Evolutionary conservation across 2,113 vertebrate genomes (phyloP).

Genomic region (Eidolon helvum): DNA sequence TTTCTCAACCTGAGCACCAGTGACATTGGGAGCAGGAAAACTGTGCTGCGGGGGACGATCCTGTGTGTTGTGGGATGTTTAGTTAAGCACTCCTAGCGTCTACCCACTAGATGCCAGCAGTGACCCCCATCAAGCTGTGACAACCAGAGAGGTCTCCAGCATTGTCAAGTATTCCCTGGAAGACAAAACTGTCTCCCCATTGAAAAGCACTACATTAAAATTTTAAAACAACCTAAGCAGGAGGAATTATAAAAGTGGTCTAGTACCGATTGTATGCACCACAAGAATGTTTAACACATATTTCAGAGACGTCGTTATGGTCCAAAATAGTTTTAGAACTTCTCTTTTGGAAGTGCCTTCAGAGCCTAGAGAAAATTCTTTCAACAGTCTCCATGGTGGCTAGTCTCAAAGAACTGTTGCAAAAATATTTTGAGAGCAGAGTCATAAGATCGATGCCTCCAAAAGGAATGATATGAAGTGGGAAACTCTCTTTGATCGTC

Average conservation of each 20-base stretch:
- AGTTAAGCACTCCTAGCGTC: neutral
- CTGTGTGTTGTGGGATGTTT: fast-evolving
- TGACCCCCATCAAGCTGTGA: neutral
- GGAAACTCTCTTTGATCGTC: neutral
- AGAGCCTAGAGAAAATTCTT: neutral
- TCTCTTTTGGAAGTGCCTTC: neutral
- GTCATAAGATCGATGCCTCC: neutral
- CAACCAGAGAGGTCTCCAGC: neutral
- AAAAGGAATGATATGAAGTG: neutral
- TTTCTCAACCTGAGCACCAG: neutral
- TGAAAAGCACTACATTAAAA: neutral
- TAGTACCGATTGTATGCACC: neutral
- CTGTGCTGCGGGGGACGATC: neutral
- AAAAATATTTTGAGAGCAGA: neutral
- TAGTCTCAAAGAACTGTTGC: neutral
- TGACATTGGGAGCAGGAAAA: neutral
- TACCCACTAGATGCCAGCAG: neutral
- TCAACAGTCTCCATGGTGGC: neutral
- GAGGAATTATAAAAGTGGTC: neutral
- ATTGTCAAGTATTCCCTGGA: neutral
- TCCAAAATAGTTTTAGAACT: neutral
- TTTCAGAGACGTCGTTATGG: neutral
- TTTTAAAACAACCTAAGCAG: neutral
- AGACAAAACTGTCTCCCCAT: neutral
- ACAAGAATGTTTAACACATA: neutral